phyloP scores from a whole-genome alignment of 2,888 invertebrate genomes.

The Malthinus seriepunctatus region DNA sequence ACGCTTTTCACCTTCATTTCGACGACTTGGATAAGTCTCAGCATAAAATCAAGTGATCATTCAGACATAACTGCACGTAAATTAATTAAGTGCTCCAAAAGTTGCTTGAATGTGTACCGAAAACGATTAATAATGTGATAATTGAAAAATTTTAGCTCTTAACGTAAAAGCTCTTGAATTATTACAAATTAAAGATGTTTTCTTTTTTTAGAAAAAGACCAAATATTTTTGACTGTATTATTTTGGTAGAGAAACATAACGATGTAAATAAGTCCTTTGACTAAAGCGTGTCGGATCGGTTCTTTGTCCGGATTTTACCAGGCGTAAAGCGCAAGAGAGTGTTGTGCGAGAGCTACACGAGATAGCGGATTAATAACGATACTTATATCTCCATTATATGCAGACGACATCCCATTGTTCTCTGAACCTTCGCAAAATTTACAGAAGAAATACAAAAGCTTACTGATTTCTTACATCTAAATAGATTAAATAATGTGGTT shows the following conservation, averaged over 20 bases:
- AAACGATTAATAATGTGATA: too few relatives aligned
- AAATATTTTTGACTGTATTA: background rate
- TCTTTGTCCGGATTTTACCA: conserved; percentile 45
- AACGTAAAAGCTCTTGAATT: too few relatives aligned
- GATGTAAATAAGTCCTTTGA: conserved; percentile 41
- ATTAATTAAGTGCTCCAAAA: too few relatives aligned
- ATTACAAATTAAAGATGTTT: background rate
- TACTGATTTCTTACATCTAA: conserved; percentile 24
- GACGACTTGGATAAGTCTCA: too few relatives aligned
- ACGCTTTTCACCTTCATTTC: too few relatives aligned
- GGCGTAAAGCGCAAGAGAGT: conserved; percentile 44
- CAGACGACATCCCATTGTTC: conserved; percentile 41
- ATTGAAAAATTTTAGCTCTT: too few relatives aligned
- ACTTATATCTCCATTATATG: conserved; percentile 45
- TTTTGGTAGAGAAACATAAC: conserved; percentile 35
- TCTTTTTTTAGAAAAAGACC: background rate
- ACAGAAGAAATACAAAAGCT: conserved; percentile 25
- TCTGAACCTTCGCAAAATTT: conserved; percentile 27
- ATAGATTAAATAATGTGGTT: conserved; percentile 21
- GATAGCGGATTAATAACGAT: conserved; percentile 45
- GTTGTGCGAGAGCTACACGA: conserved; percentile 35
- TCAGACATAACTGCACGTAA: too few relatives aligned
- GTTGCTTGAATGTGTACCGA: too few relatives aligned
- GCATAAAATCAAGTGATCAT: too few relatives aligned
- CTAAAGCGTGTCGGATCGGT: conserved; percentile 41